These are phyloP conservation scores for Stratiolaelaps scimitus DNA, from an alignment of 1,140 invertebrate species.

Conservation along the genomic window DNA sequence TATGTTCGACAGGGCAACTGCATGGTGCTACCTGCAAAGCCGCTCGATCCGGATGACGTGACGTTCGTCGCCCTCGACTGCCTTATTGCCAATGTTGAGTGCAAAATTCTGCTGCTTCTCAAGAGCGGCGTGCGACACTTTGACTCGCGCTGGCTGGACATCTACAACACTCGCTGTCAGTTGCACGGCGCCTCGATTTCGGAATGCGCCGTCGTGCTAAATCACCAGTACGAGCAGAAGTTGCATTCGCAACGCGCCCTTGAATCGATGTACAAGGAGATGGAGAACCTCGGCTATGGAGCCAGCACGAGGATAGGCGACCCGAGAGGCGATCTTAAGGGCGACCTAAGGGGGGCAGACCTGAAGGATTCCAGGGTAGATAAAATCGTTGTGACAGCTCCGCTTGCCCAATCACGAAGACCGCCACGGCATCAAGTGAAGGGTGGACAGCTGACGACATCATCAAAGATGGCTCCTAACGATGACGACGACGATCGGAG, in stretches of 20 bases:
- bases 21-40: constrained; percentile 51
- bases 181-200: constrained; percentile 18
- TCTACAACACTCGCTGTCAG: constrained; percentile 24
- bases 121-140: constrained; percentile 7
- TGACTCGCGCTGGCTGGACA: constrained; percentile 10
- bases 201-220: constrained; percentile 17
- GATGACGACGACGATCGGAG: neutral
- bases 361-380: neutral
- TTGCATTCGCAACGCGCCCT: constrained; percentile 17
- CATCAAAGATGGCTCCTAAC: neutral
- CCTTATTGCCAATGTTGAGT: constrained; percentile 73
- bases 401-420: neutral
- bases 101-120: constrained; percentile 49
- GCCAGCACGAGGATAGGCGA: neutral
- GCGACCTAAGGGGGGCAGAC: neutral
- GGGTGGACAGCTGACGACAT: constrained; percentile 1
- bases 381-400: neutral
- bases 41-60: constrained; percentile 64
- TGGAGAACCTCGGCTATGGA: constrained; percentile 25
- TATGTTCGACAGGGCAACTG: constrained; percentile 48
- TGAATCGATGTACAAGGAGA: constrained; percentile 19
- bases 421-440: neutral
- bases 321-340: neutral
- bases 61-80: constrained; percentile 64
- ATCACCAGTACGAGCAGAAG: constrained; percentile 19